Evolutionary conservation across 2,113 vertebrate species (phyloP), one percentile per base, ranked within the genome.

Genomic region (Irena cyanogastra): DNA sequence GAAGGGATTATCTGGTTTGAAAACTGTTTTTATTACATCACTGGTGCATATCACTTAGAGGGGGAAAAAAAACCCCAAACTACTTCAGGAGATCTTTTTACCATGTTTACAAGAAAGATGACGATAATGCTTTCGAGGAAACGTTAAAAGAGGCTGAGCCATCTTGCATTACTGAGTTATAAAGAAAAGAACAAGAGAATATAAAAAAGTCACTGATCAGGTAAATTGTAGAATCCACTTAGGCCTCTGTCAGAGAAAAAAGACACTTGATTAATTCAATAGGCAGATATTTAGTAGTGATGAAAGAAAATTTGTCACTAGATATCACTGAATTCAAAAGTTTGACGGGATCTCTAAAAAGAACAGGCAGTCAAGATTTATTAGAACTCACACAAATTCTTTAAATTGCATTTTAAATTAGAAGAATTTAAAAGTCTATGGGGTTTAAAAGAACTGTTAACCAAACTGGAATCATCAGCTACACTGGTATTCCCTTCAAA

Each of bases 21-120:
- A 77, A 92, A 42, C 10, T 75, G 10, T 1, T 65, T 59, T 65
- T 74, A 68, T 83, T 66, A 53, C 18, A 57, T 41, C 22, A 42
- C 42, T 72, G 63, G 33, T 70, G 21, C 6, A 6, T 22, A 44
- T 4, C 14, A 77, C 33, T 74, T 27, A 24, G 2, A 31, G 19
- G 7, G 2, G 1, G 15, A 26, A 61, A 45, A 44, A 65, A n/a
- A 15, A 0, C 2, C 5, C 3, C 1, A 17, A 82, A 68, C 12
- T 87, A 35, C 21, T 52, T 72, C 24, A 81, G 64, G 80, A 39
- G 57, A 86, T 50, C 12, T 70, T 89, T 75, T 54, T 30, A 52
- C 6, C 10, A 30, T 35, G 47, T 82, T 84, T 70, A 4, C 45
- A 81, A 78, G 47, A 90, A 77, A 87, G 41, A 22, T n/a, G 22